These are phyloP conservation scores for Halocynthia aurantium DNA, from an alignment of 23 tunicate species.

Conservation along the genomic window DNA sequence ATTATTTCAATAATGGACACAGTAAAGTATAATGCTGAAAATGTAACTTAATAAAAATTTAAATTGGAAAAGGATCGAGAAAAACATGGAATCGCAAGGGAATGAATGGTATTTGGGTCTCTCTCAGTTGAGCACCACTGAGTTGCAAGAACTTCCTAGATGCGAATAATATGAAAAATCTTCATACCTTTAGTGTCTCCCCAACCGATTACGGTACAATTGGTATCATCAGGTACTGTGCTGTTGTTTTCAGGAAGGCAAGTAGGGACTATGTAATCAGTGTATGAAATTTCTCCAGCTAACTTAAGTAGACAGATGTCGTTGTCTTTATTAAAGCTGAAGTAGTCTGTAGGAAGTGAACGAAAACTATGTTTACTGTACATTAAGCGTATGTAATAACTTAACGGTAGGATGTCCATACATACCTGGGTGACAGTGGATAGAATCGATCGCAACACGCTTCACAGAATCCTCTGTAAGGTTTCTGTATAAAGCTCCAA, in stretches of 20 bases:
- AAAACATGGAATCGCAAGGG: no score
- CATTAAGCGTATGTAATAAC: not conserved
- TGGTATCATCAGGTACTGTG: not conserved
- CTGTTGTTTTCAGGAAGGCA: not conserved
- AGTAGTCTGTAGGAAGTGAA: not conserved
- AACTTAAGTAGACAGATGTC: conserved; percentile 4
- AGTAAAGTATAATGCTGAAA: not conserved
- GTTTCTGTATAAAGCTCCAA: not conserved
- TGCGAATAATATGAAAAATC: no score
- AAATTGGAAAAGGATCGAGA: no score
- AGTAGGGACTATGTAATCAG: not conserved
- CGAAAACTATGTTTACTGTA: not conserved
- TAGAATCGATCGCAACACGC: no score
- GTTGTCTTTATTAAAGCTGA: not conserved
- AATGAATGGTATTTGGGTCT: not conserved
- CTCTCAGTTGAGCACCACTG: not conserved
- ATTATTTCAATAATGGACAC: no score
- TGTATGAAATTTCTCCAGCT: not conserved
- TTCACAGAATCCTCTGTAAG: not conserved
- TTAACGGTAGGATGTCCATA: not conserved
- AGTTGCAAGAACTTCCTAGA: no score
- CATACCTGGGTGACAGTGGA: not conserved
- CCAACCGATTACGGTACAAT: conserved; percentile 2
- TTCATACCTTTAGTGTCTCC: conserved; percentile 5
- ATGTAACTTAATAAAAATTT: no score